phyloP scores from a whole-genome alignment of 2,888 invertebrate species.

The Cyclophora punctaria region DNA sequence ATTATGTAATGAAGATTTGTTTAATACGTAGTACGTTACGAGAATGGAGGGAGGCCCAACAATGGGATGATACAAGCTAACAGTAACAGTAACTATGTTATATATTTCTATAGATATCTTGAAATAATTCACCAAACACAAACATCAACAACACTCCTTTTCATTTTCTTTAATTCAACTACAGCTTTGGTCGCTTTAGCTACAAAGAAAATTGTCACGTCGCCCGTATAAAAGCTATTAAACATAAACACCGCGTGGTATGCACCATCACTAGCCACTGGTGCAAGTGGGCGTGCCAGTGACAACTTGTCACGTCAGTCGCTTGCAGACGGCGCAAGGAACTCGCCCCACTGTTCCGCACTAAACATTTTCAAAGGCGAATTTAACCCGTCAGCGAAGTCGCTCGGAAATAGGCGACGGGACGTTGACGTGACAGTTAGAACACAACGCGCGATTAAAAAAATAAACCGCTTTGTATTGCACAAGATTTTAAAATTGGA shows the following conservation, averaged over 20 bases:
- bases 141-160: no score
- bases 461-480: neutral
- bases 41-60: no score
- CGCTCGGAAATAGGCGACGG: constrained; percentile 7
- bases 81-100: no score
- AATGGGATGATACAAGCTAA: no score
- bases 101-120: no score
- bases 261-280: constrained; percentile 7
- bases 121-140: no score
- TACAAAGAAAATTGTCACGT: neutral
- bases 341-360: constrained; percentile 15
- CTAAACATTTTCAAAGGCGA: constrained; percentile 37
- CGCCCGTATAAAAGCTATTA: neutral
- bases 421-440: constrained; percentile 23
- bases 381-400: constrained; percentile 23
- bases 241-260: neutral
- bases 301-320: constrained; percentile 44
- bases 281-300: constrained; percentile 25
- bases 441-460: constrained; percentile 19
- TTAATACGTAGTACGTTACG: no score
- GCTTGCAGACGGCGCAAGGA: constrained; percentile 22
- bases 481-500: constrained; percentile 1
- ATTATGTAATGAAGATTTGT: no score
- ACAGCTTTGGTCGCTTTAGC: no score
- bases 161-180: no score